Conservation (phyloP, 2,797 vertebrate species). For the Micrastur ruficollis region DNA sequence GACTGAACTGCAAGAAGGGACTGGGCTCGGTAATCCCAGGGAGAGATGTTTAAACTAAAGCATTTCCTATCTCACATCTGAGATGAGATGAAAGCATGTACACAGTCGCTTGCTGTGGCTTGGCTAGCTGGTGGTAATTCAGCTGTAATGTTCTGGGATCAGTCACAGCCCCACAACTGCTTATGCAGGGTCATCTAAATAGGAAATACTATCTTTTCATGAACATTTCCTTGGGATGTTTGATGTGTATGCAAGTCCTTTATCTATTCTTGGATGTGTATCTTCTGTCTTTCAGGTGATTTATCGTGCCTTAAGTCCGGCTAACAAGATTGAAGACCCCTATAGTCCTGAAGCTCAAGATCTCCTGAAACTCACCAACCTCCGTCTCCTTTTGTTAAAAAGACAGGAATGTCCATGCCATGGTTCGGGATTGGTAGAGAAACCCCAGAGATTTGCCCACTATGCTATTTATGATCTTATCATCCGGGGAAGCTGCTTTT, state of each 20-base stretch:
- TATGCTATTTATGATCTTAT: constrained; percentile 87
- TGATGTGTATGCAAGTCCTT: not conserved
- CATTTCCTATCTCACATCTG: not conserved
- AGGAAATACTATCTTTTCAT: not conserved
- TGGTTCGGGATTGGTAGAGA: constrained; percentile 8
- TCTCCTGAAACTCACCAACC: constrained; percentile 84
- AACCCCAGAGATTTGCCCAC: constrained; percentile 71
- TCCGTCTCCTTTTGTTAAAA: constrained; percentile 84
- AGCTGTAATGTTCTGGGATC: not conserved
- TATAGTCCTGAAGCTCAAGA: constrained; percentile 82
- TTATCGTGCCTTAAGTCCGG: constrained; percentile 79
- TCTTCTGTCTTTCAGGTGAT: constrained; percentile 78
- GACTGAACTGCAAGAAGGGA: not conserved
- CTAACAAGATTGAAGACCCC: constrained; percentile 76
- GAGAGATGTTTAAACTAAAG: not conserved
- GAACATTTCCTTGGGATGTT: not conserved
- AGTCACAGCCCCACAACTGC: not conserved
- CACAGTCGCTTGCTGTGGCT: not conserved
- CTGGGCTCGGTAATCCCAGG: not conserved
- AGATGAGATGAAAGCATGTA: not conserved
- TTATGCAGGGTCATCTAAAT: not conserved
- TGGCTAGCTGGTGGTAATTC: not conserved
- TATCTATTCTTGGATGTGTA: not conserved
- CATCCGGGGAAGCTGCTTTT: constrained; percentile 86
- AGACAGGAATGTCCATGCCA: constrained; percentile 80